Conservation (phyloP, 1,140 invertebrate genomes). For the Brachionus calyciflorus region DNA sequence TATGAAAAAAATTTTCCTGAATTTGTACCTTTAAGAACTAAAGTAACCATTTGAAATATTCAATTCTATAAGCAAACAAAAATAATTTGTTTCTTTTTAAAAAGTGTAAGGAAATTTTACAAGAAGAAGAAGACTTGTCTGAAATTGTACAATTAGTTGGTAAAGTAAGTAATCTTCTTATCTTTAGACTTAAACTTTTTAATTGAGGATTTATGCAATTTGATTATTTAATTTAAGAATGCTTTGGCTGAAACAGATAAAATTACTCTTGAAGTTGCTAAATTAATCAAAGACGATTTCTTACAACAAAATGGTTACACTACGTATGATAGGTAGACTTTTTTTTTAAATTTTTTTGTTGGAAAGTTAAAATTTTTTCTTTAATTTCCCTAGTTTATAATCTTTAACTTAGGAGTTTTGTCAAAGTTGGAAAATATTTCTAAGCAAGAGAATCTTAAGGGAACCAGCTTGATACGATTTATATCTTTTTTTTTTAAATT, state of each 20-base stretch:
- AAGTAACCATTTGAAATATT: constrained; percentile 50
- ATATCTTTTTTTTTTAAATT: no score
- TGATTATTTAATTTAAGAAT: constrained; percentile 62
- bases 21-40: constrained; percentile 78
- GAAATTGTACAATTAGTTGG: constrained; percentile 99
- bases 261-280: constrained; percentile 97
- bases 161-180: constrained; percentile 66
- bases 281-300: constrained; percentile 97
- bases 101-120: constrained; percentile 65
- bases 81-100: neutral
- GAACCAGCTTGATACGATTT: no score
- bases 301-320: constrained; percentile 90
- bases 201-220: neutral
- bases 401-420: no score
- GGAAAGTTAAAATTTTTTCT: no score
- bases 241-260: constrained; percentile 98
- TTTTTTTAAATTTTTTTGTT: neutral
- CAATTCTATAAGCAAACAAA: neutral
- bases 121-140: constrained; percentile 98
- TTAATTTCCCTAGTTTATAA: no score
- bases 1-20: constrained; percentile 99
- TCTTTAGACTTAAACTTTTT: neutral
- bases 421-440: no score
- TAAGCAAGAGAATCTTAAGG: no score
- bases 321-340: constrained; percentile 73